phyloP scores from a whole-genome alignment of 2,797 vertebrate genomes.

The Cyprinodon diabolis region DNA sequence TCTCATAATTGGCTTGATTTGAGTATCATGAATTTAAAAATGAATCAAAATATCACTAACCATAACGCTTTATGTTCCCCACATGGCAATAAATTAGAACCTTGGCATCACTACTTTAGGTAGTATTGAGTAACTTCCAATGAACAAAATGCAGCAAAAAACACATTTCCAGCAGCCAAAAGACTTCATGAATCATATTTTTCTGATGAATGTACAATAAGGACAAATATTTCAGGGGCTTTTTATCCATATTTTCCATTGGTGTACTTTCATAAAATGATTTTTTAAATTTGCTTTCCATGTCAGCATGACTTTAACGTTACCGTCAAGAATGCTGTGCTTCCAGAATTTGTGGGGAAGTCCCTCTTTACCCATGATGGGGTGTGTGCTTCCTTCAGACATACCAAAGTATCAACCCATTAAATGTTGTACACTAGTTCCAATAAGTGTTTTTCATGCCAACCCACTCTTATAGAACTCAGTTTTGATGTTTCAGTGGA shows the following conservation, averaged over 20 bases:
- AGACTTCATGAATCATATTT: background rate
- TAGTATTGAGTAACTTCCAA: slow-evolving; percentile 41
- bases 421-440: slow-evolving; percentile 59
- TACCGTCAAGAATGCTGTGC: slow-evolving; percentile 45
- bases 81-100: background rate
- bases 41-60: background rate
- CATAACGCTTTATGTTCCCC: background rate
- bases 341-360: slow-evolving; percentile 59
- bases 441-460: slow-evolving; percentile 49
- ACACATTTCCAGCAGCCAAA: slow-evolving; percentile 1
- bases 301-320: slow-evolving; percentile 49
- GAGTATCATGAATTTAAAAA: background rate
- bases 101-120: slow-evolving; percentile 17
- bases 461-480: slow-evolving; percentile 42
- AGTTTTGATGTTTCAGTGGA: slow-evolving; percentile 38
- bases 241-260: slow-evolving; percentile 4
- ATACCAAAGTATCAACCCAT: slow-evolving; percentile 62
- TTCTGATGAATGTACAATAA: slow-evolving; percentile 16
- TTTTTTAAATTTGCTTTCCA: slow-evolving; percentile 41
- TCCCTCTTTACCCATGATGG: slow-evolving; percentile 51
- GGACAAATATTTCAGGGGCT: background rate
- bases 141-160: background rate
- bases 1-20: background rate
- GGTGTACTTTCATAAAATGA: slow-evolving; percentile 3
- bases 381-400: slow-evolving; percentile 52